Evolutionary conservation across 2,888 invertebrate genomes (phyloP), one percentile per base, ranked within the genome.

Genomic region (Drosophila percnosoma): DNA sequence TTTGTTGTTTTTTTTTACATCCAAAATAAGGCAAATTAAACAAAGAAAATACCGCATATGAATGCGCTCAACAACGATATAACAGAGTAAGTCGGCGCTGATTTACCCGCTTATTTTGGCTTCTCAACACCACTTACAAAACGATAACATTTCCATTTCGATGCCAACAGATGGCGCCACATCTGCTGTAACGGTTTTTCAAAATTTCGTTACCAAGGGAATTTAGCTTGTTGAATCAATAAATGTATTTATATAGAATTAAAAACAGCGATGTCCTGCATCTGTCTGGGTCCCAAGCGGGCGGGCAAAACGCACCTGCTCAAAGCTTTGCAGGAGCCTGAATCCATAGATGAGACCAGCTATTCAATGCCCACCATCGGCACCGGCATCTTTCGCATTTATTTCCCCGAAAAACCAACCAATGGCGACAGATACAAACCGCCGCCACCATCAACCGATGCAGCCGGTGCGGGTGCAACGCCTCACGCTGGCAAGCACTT

Each of bases 281-380:
- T 97, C 10, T 97, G 97, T 83, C 93, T 97, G 36, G 97, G 97
- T 0, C 97, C 97, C 0, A 94, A 95, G 71, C 95, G 96, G 40
- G 96, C 97, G 0, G 97, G 97, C 0, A 97, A 97, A 94, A 97
- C 97, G 0, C 95, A 97, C 33, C 92, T 97, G 27, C 91, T 97
- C 70, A 96, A 96, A 92, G 95, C 95, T 73, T 93, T 97, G 0
- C 96, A 96, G 92, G 95, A 95, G 64, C 94, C 94, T 0, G 95
- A 95, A 73, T 94, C 94, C 0, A 95, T 97, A 49, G 97, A 97
- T 89, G 95, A 95, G 59, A 97, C 97, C 0, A 95, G 96, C 57
- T 96, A 96, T 62, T 96, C 97, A 0, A 96, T 97, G 49, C 95
- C 97, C 10, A 97, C 97, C 0, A 95, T 96, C 42, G 97, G 97